Base-by-base conservation (phyloP, 2,113 vertebrate genomes). In the Calidris pugnax region DNA sequence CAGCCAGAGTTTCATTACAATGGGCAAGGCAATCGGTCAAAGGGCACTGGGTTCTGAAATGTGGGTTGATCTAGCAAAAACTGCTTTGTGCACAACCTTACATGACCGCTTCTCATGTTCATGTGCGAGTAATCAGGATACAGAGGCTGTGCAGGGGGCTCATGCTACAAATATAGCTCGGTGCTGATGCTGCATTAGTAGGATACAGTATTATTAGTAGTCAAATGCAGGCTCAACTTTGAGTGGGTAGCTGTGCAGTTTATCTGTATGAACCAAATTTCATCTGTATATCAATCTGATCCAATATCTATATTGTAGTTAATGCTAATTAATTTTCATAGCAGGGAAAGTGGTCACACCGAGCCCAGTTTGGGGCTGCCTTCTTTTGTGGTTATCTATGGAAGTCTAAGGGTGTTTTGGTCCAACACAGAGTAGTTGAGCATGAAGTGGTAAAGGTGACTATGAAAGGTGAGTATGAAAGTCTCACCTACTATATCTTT, bases 281-380 rank as follows among this genome's bases (percentile, higher is more conserved):
- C 16, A 35, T 73, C 59, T 55, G 20, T 60, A 23, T 72, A 85
- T 69, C 41, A 67, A 20, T 81, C 35, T 72, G 32, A 89, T 35
- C 12, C 30, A 41, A 63, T 84, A 84, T 28, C 41, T 51, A 41
- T 68, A 45, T 17, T 45, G 27, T 55, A 37, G 24, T 51, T 55
- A 86, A 47, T 45, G 56, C 9, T 86, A 89, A 83, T 80, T 86
- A 47, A 62, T 86, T 89, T 92, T 71, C 1, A 1, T 12, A 41
- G 19, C 28, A 71, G 53, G 11, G 5, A 64, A 71, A 64, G 50
- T 47, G 7, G 12, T 83, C 37, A 47, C 50, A 69, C 23, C 2
- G 19, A 83, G 20, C 10, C 14, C 0, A 0, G 10, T 53, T 41
- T 4, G 9, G 14, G 13, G 11, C 21, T 91, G 55, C 23, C 26